Conservation (phyloP, 1,140 invertebrate genomes). For the Pygmarrhopalites habei region DNA sequence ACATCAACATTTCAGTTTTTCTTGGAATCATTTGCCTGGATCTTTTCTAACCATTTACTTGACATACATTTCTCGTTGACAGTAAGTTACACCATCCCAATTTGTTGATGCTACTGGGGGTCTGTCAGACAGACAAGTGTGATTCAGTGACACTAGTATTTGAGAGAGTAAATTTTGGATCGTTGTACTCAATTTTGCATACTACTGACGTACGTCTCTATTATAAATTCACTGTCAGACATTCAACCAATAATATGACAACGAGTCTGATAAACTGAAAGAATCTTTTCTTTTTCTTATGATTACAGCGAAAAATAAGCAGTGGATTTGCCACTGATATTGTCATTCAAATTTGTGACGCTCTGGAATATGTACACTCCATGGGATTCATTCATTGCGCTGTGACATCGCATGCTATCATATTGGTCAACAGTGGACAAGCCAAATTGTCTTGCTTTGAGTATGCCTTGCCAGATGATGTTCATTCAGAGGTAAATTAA, state of each 20-base stretch:
- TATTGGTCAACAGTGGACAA: conserved; percentile 41
- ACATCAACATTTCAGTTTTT: no score
- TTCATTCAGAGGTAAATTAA: neutral
- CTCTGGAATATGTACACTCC: conserved; percentile 32
- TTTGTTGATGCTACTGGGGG: conserved; percentile 46
- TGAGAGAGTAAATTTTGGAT: conserved; percentile 45
- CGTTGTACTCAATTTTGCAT: conserved; percentile 44
- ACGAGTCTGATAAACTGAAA: no score
- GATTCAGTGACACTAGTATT: conserved; percentile 45
- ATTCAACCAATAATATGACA: neutral
- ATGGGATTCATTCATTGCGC: conserved; percentile 40
- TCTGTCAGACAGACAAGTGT: conserved; percentile 44
- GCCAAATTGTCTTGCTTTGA: conserved; percentile 49
- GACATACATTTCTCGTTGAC: conserved; percentile 2
- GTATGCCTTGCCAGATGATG: conserved; percentile 42
- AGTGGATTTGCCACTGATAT: conserved; percentile 9
- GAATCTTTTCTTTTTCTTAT: no score
- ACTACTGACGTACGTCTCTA: conserved; percentile 15
- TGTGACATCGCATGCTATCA: conserved; percentile 47
- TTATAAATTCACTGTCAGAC: neutral
- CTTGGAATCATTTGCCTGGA: no score
- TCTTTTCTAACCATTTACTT: no score
- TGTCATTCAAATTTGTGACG: conserved; percentile 17
- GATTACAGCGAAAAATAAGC: no score
- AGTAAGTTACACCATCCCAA: conserved; percentile 43